Percentiles rank a stretch among this genome's conserved stretches.
phyloP scores from a whole-genome alignment of 1,140 invertebrate species.

The Scaptomyza hsui region DNA sequence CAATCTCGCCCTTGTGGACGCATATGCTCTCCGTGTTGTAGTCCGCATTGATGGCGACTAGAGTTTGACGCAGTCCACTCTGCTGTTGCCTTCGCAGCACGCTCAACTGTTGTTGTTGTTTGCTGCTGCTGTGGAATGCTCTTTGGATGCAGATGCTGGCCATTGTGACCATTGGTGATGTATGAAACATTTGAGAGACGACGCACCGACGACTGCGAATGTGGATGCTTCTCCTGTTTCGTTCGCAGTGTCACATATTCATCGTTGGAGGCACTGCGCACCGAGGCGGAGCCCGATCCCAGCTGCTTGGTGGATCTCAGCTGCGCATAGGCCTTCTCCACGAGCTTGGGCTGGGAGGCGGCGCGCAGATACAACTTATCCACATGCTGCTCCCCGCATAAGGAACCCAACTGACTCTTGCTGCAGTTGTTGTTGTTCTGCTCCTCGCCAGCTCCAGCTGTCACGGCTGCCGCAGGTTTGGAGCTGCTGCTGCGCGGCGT shows the following conservation, averaged over 20 bases:
- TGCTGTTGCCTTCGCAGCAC: constrained; percentile 57
- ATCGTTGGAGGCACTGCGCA: constrained; percentile 67
- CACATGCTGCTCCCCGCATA: constrained; percentile 85
- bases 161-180: constrained; percentile 80
- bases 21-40: constrained; percentile 87
- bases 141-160: constrained; percentile 80
- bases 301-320: constrained; percentile 72
- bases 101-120: constrained; percentile 37
- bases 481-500: constrained; percentile 73
- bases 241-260: constrained; percentile 72
- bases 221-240: constrained; percentile 46
- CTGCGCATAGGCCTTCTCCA: constrained; percentile 81
- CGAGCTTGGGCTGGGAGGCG: constrained; percentile 78
- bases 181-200: constrained; percentile 68
- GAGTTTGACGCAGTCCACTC: constrained; percentile 85
- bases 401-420: constrained; percentile 37
- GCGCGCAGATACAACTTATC: constrained; percentile 87
- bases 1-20: constrained; percentile 90
- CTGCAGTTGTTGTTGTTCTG: constrained; percentile 42
- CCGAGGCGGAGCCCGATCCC: constrained; percentile 52
- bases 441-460: constrained; percentile 84
- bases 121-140: constrained; percentile 44
- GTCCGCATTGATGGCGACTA: constrained; percentile 88
- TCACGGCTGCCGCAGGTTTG: constrained; percentile 71
- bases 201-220: constrained; percentile 31